Percentiles rank a stretch among this genome's conserved stretches.
Evolutionary conservation across 2,888 invertebrate genomes (phyloP).

Genomic region (Digitonthophagus gazella): DNA sequence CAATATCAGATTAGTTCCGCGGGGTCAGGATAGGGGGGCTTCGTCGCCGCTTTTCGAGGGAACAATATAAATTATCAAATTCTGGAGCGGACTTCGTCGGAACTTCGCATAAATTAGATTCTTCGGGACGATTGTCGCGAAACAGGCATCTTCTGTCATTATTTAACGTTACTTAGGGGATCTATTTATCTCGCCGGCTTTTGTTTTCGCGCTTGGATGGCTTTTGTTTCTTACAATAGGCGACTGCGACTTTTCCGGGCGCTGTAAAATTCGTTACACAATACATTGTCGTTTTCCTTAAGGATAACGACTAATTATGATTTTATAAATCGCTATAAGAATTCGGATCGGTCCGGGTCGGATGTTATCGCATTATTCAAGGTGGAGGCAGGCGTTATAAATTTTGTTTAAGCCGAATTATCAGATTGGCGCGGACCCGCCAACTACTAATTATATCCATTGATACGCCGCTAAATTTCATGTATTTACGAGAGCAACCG

Average conservation of each 20-base stretch:
- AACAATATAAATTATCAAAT: constrained; percentile 5
- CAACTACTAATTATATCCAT: constrained; percentile 27
- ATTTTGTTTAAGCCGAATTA: constrained; percentile 23
- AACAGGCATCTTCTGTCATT: constrained; percentile 15
- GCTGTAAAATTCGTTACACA: background rate
- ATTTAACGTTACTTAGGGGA: constrained; percentile 20
- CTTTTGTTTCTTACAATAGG: background rate
- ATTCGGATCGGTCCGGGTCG: background rate
- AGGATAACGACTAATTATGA: background rate
- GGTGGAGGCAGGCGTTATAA: constrained; percentile 16
- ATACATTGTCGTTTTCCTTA: background rate
- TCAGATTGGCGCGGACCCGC: constrained; percentile 21
- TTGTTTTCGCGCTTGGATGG: constrained; percentile 3
- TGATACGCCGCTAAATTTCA: constrained; percentile 26
- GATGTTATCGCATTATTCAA: background rate
- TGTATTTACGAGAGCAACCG: constrained; percentile 20
- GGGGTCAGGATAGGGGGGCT: constrained; percentile 8
- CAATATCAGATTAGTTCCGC: constrained; percentile 26
- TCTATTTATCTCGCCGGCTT: constrained; percentile 22
- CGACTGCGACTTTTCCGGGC: background rate
- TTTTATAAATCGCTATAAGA: background rate
- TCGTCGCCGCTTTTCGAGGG: constrained; percentile 4
- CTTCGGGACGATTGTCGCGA: constrained; percentile 17
- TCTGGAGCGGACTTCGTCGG: background rate
- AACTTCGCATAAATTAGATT: constrained; percentile 22